These are phyloP conservation scores for Coregonus ussuriensis DNA, from an alignment of 2,797 vertebrate genomes.

Conservation along the genomic window DNA sequence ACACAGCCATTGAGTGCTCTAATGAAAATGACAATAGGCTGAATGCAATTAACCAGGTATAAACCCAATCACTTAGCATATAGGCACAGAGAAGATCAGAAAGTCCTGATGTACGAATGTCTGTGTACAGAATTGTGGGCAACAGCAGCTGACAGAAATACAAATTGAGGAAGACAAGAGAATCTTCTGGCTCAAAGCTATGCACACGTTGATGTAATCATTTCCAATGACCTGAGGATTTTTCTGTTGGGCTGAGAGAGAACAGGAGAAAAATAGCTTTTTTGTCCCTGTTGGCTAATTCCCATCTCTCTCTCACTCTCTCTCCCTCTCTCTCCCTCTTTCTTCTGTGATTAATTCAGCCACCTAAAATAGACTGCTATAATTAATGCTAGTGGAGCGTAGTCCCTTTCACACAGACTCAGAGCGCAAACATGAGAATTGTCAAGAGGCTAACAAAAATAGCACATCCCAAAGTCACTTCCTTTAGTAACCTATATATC, in stretches of 20 bases:
- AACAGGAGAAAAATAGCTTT: slow-evolving; percentile 29
- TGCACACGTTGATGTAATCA: slow-evolving; percentile 39
- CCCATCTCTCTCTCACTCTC: slow-evolving; percentile 3
- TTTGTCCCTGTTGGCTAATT: slow-evolving; percentile 28
- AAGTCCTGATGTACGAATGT: not conserved
- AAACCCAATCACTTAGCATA: not conserved
- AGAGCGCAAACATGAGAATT: not conserved
- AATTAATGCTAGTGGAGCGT: slow-evolving; percentile 28
- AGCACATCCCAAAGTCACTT: not conserved
- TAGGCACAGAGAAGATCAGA: not conserved
- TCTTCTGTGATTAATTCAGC: slow-evolving; percentile 39
- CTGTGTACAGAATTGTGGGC: not conserved
- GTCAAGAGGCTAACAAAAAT: not conserved
- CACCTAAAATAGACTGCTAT: slow-evolving; percentile 36
- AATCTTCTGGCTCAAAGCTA: slow-evolving; percentile 38
- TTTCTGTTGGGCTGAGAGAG: slow-evolving; percentile 6
- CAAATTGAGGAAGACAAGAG: slow-evolving; percentile 27
- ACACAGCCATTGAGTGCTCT: not conserved
- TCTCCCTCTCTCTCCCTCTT: not conserved
- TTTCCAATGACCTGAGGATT: slow-evolving; percentile 25
- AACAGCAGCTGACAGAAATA: not conserved
- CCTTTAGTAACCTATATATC: not conserved
- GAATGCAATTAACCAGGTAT: not conserved
- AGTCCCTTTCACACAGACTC: slow-evolving; percentile 29
- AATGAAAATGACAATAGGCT: not conserved